phyloP scores from a whole-genome alignment of 2,888 invertebrate species.

The Drosophila peninsularis region DNA sequence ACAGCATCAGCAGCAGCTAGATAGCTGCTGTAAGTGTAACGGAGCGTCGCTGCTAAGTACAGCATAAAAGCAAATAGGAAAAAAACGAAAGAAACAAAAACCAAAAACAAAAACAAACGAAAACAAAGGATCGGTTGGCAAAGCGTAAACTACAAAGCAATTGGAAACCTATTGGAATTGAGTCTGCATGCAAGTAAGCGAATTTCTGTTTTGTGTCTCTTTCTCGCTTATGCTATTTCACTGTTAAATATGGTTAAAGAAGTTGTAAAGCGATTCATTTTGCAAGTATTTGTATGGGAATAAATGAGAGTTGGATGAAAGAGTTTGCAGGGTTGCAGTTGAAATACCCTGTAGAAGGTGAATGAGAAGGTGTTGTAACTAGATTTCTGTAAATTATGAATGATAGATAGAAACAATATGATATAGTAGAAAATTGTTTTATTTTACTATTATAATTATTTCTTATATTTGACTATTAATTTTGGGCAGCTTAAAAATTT shows the following conservation, averaged over 20 bases:
- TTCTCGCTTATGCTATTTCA: not conserved
- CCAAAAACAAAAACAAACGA: slow-evolving; percentile 11
- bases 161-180: slow-evolving; percentile 12
- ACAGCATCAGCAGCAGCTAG: slow-evolving; percentile 32
- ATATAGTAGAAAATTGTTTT: no score
- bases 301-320: not conserved
- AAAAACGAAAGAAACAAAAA: not conserved
- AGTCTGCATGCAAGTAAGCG: slow-evolving; percentile 22
- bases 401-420: no score
- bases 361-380: not conserved
- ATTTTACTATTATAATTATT: no score
- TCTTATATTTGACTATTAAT: not conserved
- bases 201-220: not conserved
- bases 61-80: slow-evolving; percentile 25
- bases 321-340: not conserved
- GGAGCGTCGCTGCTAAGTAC: slow-evolving; percentile 28
- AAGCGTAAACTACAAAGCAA: slow-evolving; percentile 16
- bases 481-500: not conserved
- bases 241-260: slow-evolving; percentile 8
- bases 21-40: slow-evolving; percentile 23
- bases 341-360: not conserved
- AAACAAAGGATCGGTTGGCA: slow-evolving; percentile 25
- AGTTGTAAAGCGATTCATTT: slow-evolving; percentile 6
- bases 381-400: no score
- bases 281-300: not conserved